Base-by-base conservation (phyloP, 2,888 invertebrate species). In the Sesamia inferens region DNA sequence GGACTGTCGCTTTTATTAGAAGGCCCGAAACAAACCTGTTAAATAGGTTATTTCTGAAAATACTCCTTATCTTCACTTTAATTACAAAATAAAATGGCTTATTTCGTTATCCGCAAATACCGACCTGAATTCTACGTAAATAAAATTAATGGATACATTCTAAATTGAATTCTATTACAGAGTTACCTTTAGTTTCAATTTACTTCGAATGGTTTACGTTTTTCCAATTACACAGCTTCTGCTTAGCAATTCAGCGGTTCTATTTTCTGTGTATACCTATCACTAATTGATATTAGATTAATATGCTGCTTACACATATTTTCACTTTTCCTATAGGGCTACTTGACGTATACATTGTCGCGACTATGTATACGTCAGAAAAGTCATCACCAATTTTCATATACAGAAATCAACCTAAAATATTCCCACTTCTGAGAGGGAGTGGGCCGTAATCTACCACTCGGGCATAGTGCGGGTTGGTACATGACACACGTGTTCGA, bases 131-230 rank as follows among this genome's bases (percentile, higher is more conserved):
- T n/a, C 6, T 6, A 5, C 19, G 2, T 19, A 44, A 77, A 67
- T 6, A 31, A 39, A 58, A 68, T 68, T 51, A 51, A 68, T 19
- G 42, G 5, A 31, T 11, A 48, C 22, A 19, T 47, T 54, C 54
- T 13, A 71, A 75, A 61, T 71, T 61, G 11, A 16, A 75, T 48
- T 62, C 24, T 79, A 71, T 79, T 78, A 55, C 54, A 16, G 13
- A 10, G 24, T 47, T 22, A 71, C 19, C 4, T 31, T 71, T 39
- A 42, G 55, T 24, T 62, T 22, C 42, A 16, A 75, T 79, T 62
- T 31, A 62, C 31, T 14, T 11, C 0, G 5, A 75, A 71, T 10
- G 16, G 4, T 57, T 14, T 19, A 42, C n/a, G 42, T 31, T 55
- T 72, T 71, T 44, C 55, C 55, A 79, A 75, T 62, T 55, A 55